These are phyloP conservation scores for Rhynchomys soricoides DNA, from an alignment of 2,113 vertebrate species.

Conservation along the genomic window DNA sequence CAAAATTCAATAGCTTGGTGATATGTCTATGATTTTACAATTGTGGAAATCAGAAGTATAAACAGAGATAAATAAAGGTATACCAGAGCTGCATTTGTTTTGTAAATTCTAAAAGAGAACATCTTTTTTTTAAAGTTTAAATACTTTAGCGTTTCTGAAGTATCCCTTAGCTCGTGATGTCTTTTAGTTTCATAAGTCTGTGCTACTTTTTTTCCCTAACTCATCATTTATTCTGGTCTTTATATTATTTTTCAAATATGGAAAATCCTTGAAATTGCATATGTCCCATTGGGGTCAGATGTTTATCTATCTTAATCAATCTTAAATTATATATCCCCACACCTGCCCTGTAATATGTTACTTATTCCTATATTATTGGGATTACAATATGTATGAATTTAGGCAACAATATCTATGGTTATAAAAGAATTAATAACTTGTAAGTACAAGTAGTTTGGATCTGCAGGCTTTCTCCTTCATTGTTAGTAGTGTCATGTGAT, in stretches of 20 bases:
- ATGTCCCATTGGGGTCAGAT: neutral
- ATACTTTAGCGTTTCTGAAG: neutral
- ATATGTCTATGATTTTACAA: neutral
- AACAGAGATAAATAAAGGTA: neutral
- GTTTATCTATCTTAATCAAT: neutral
- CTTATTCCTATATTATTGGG: neutral
- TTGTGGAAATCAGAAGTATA: neutral
- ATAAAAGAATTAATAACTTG: neutral
- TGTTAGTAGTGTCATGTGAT: neutral
- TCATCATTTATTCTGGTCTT: neutral
- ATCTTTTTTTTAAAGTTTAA: neutral
- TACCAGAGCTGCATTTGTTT: neutral
- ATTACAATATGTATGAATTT: neutral
- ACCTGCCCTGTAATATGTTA: neutral
- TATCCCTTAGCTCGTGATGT: neutral
- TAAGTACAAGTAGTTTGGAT: neutral
- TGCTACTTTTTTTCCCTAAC: neutral
- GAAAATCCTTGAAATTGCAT: fast-evolving
- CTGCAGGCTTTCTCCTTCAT: neutral
- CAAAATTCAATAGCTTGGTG: neutral
- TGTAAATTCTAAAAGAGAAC: neutral
- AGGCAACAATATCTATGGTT: neutral
- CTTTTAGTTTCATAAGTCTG: neutral
- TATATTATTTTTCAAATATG: neutral
- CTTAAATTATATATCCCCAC: neutral